These are phyloP conservation scores for Thelaira solivaga DNA, from an alignment of 2,888 invertebrate genomes.

Conservation along the genomic window DNA sequence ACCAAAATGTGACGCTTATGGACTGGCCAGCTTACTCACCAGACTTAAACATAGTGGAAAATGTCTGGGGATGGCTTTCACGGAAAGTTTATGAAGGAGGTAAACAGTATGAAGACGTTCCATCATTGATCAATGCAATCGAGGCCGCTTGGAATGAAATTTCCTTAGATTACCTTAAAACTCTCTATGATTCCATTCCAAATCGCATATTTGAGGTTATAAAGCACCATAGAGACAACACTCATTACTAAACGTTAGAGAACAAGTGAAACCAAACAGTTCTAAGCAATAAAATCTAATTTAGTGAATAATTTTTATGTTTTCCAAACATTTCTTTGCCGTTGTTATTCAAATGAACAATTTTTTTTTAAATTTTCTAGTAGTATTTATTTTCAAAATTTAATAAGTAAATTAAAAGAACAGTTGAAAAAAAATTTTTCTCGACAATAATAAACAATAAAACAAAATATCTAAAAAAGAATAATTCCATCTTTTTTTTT, in stretches of 20 bases:
- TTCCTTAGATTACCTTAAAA: slow-evolving; percentile 29
- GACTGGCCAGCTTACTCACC: no score
- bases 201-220: slow-evolving; percentile 32
- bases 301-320: background rate
- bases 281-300: background rate
- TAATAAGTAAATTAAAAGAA: no score
- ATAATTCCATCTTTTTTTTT: background rate
- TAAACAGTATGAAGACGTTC: no score
- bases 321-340: slow-evolving; percentile 7
- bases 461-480: background rate
- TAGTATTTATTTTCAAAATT: no score
- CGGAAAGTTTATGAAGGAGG: no score
- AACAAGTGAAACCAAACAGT: no score
- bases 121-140: no score
- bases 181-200: slow-evolving; percentile 28
- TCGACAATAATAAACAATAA: background rate
- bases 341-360: slow-evolving; percentile 1
- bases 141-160: slow-evolving; percentile 20
- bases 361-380: background rate
- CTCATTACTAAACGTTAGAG: no score
- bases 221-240: no score
- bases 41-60: background rate
- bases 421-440: background rate
- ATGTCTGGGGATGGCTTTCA: no score
- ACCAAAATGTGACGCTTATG: background rate